Conservation (phyloP, 2,113 vertebrate species). For the Melanotaenia duboulayi region DNA sequence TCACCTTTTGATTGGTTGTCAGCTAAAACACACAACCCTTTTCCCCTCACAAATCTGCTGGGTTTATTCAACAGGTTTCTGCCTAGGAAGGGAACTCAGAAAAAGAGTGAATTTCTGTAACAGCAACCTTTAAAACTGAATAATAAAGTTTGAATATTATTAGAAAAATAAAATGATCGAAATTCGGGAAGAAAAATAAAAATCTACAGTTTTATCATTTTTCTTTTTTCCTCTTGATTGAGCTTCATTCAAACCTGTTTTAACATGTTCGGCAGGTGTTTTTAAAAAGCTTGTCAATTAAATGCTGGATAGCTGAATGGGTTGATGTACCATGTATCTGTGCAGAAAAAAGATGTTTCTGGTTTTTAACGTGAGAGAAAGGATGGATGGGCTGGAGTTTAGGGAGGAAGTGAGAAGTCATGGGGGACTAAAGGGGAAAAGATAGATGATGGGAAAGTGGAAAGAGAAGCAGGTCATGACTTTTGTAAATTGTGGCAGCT, state of each 20-base stretch:
- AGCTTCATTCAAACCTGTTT: background rate
- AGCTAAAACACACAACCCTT: constrained; percentile 23
- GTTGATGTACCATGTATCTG: background rate
- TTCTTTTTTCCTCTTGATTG: background rate
- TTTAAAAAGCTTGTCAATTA: background rate
- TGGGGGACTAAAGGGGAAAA: constrained; percentile 76
- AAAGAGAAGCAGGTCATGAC: constrained; percentile 36
- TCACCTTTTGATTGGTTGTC: constrained; percentile 30
- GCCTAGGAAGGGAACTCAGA: constrained; percentile 5
- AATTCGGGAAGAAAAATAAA: too few relatives aligned
- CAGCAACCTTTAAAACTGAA: background rate
- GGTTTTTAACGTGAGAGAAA: constrained; percentile 19
- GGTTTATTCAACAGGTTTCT: constrained; percentile 13
- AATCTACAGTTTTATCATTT: background rate
- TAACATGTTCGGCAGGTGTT: background rate
- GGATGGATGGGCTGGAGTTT: constrained; percentile 21
- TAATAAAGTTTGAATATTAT: background rate
- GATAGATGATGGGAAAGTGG: constrained; percentile 77
- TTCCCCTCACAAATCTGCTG: constrained; percentile 2
- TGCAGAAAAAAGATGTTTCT: constrained; percentile 11
- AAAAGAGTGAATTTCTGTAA: background rate
- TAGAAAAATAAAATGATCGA: too few relatives aligned
- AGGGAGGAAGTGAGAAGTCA: constrained; percentile 51
- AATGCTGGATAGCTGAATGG: background rate
- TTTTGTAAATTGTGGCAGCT: constrained; percentile 65